Conservation (phyloP, 2,888 invertebrate species). For the Seira sanloemensis region DNA sequence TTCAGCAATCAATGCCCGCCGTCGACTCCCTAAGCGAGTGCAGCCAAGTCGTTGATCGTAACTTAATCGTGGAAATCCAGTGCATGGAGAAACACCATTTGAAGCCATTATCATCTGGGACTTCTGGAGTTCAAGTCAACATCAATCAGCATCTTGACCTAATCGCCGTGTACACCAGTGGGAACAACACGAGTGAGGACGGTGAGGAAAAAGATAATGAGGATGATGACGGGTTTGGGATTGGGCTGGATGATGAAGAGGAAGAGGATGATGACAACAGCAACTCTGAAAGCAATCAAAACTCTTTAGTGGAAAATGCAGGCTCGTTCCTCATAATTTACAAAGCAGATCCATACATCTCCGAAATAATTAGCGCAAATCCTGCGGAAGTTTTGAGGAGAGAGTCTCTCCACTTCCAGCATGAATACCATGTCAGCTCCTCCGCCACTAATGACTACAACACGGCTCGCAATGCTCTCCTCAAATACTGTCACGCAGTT, state of each 20-base stretch:
- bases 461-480: constrained; percentile 67
- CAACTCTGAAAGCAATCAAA: constrained; percentile 37
- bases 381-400: constrained; percentile 63
- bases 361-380: constrained; percentile 62
- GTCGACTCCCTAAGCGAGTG: constrained; percentile 85
- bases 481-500: constrained; percentile 69
- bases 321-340: constrained; percentile 50
- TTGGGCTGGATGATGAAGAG: constrained; percentile 51
- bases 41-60: constrained; percentile 85
- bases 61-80: constrained; percentile 83
- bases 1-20: constrained; percentile 84
- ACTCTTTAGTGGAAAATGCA: constrained; percentile 32
- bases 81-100: constrained; percentile 86
- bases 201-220: constrained; percentile 23
- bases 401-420: constrained; percentile 70
- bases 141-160: constrained; percentile 78
- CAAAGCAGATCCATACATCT: constrained; percentile 55
- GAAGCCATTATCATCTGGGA: constrained; percentile 85
- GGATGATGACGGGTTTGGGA: constrained; percentile 21
- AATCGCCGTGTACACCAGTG: constrained; percentile 63
- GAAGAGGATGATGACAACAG: constrained; percentile 50
- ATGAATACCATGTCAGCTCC: constrained; percentile 67
- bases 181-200: background rate
- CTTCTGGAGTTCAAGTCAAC: constrained; percentile 84
- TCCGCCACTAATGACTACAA: constrained; percentile 65